Percentiles rank a stretch among this genome's conserved stretches.
Evolutionary conservation across 2,888 invertebrate genomes (phyloP).

Genomic region (Patella caerulea): DNA sequence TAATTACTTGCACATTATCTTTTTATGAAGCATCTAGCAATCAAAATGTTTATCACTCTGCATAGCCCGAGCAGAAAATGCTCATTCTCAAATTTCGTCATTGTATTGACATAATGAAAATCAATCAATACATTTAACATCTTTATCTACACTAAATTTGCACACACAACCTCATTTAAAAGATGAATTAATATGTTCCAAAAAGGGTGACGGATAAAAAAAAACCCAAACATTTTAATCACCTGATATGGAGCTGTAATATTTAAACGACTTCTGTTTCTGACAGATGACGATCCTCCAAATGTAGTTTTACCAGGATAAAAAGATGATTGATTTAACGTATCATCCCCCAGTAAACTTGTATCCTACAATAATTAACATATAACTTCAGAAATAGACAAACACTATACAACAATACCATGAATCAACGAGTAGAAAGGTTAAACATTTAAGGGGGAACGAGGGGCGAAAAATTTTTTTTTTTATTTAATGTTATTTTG

Average conservation of each 20-base stretch:
- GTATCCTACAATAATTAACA: constrained; percentile 29
- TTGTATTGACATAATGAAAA: background rate
- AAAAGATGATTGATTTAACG: constrained; percentile 53
- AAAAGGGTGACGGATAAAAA: background rate
- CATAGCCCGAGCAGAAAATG: too few relatives aligned
- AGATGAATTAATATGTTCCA: background rate
- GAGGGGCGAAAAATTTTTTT: too few relatives aligned
- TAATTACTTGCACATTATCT: too few relatives aligned
- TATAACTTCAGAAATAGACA: background rate
- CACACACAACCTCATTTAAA: background rate
- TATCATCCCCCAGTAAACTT: constrained; percentile 42
- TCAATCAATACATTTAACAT: background rate
- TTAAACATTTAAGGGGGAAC: too few relatives aligned
- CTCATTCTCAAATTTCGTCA: too few relatives aligned
- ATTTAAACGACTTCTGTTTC: constrained; percentile 42
- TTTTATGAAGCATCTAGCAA: too few relatives aligned
- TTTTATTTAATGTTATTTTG: too few relatives aligned
- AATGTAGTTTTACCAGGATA: constrained; percentile 68
- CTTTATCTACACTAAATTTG: too few relatives aligned
- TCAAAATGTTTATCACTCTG: too few relatives aligned
- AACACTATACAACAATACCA: too few relatives aligned
- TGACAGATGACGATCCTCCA: constrained; percentile 66
- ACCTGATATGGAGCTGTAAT: constrained; percentile 58
- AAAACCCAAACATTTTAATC: background rate
- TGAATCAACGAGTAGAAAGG: too few relatives aligned